Conservation (phyloP, 2,797 vertebrate genomes). For the Sebastolobus altivelis region DNA sequence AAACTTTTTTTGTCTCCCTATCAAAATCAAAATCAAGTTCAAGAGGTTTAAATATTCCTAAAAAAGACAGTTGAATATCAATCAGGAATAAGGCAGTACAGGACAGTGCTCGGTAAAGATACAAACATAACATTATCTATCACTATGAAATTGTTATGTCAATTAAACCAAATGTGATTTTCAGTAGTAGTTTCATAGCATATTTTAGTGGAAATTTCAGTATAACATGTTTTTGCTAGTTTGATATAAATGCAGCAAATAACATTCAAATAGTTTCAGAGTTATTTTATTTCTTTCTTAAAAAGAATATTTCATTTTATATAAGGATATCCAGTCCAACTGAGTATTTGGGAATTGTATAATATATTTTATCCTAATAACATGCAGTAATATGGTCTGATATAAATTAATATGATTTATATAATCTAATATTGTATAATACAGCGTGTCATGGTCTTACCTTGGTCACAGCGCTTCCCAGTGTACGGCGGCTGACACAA, state of each 20-base stretch:
- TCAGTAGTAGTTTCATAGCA: neutral
- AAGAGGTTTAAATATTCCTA: neutral
- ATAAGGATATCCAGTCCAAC: neutral
- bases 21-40: neutral
- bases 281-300: neutral
- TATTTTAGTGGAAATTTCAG: neutral
- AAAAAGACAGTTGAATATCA: neutral
- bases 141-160: neutral
- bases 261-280: neutral
- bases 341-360: neutral
- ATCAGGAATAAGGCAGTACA: neutral
- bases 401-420: neutral
- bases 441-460: constrained; percentile 70
- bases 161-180: neutral
- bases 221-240: neutral
- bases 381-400: neutral
- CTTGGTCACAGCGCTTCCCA: constrained; percentile 89
- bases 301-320: neutral
- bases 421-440: neutral
- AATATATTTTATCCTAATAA: neutral
- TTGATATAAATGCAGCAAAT: neutral
- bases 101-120: neutral
- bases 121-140: neutral
- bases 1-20: neutral
- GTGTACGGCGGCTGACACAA: constrained; percentile 91